These are phyloP conservation scores for Teleopsis dalmanni DNA, from an alignment of 1,140 invertebrate species.

Conservation along the genomic window DNA sequence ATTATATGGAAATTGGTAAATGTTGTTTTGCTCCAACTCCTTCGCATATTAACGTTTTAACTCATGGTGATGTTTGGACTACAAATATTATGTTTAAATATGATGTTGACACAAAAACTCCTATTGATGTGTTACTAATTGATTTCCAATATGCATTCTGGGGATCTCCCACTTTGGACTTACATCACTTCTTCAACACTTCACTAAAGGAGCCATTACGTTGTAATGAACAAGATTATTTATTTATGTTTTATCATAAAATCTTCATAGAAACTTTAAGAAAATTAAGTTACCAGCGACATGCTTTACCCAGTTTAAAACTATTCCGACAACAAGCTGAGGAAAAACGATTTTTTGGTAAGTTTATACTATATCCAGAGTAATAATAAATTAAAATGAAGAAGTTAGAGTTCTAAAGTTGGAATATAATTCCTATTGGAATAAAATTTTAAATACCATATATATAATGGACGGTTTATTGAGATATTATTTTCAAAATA, in stretches of 20 bases:
- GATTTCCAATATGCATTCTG: conserved; percentile 40
- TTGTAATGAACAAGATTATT: conserved; percentile 26
- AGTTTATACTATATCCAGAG: conserved; percentile 2
- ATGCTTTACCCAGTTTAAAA: conserved; percentile 28
- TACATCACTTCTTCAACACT: conserved; percentile 39
- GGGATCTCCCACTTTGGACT: conserved; percentile 37
- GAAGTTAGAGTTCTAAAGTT: too few species aligned
- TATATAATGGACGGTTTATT: neutral
- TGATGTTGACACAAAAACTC: conserved; percentile 40
- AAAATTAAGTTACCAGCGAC: conserved; percentile 25
- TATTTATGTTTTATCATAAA: conserved; percentile 29
- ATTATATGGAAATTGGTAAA: conserved; percentile 37
- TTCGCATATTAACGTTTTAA: conserved; percentile 52
- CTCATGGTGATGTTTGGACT: conserved; percentile 59
- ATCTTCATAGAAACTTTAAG: conserved; percentile 22
- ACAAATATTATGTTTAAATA: conserved; percentile 62
- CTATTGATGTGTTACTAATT: conserved; percentile 45
- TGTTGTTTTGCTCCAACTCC: conserved; percentile 31
- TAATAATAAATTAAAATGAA: too few species aligned
- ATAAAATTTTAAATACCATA: neutral
- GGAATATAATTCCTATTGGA: neutral
- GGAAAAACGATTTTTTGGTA: conserved; percentile 35
- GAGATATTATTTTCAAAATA: neutral
- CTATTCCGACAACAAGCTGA: conserved; percentile 27
- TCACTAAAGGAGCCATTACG: conserved; percentile 31